A percentile compares a stretch with the other conserved stretches of the same genome.
Conservation (phyloP, 2,888 invertebrate genomes). For the Teleogryllus oceanicus region DNA sequence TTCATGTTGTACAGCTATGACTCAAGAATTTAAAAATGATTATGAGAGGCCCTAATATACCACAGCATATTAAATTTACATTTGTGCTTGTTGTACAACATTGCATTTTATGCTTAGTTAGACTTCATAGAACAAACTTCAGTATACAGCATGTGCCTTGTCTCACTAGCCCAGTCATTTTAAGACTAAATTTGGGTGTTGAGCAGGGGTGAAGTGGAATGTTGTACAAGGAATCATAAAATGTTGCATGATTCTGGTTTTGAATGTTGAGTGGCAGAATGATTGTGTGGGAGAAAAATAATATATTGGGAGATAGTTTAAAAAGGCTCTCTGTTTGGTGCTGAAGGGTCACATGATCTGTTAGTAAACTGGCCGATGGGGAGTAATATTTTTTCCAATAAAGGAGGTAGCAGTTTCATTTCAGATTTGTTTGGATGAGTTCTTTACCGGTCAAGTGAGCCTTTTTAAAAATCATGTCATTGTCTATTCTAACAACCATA, state of each 20-base stretch:
- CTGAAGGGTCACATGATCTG: background rate
- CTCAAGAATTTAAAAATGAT: background rate
- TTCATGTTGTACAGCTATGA: background rate
- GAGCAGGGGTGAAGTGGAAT: conserved; percentile 4
- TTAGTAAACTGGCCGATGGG: background rate
- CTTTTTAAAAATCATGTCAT: conserved; percentile 18
- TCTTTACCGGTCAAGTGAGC: background rate
- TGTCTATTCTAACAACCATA: conserved; percentile 11
- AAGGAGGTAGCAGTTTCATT: background rate
- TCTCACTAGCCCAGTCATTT: background rate
- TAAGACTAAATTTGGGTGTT: background rate
- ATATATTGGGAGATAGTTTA: background rate
- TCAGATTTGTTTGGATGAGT: no score
- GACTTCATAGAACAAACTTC: background rate
- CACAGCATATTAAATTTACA: background rate
- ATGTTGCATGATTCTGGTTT: background rate
- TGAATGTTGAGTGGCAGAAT: background rate
- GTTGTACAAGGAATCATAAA: conserved; percentile 1
- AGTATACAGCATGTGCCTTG: background rate
- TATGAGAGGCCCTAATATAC: background rate
- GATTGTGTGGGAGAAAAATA: background rate
- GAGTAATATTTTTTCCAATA: background rate
- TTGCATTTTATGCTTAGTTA: conserved; percentile 8
- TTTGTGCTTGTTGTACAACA: conserved; percentile 4
- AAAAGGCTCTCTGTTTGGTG: conserved; percentile 9